phyloP scores from a whole-genome alignment of 2,113 vertebrate species.

The Rhombomys opimus region DNA sequence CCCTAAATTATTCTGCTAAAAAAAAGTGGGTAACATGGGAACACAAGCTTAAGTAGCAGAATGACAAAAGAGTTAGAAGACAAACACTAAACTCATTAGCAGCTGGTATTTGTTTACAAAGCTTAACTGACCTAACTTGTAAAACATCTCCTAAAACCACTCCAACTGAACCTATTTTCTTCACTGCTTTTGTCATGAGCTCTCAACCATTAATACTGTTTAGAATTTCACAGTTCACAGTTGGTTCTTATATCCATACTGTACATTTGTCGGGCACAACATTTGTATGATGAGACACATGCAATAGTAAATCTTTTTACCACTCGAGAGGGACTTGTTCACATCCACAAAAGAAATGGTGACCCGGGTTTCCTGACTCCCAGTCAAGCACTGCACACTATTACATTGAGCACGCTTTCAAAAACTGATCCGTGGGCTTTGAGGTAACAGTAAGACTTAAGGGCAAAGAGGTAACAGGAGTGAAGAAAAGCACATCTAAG shows the following conservation, averaged over 20 bases:
- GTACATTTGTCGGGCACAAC: background rate
- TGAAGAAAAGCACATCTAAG: background rate
- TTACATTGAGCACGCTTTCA: background rate
- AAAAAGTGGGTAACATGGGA: background rate
- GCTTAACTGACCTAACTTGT: background rate
- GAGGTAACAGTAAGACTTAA: background rate
- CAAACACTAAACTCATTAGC: conserved; percentile 48
- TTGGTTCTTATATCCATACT: background rate
- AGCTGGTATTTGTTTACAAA: conserved; percentile 30
- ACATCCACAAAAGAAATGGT: too few relatives aligned
- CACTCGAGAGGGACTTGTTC: background rate
- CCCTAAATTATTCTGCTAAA: conserved; percentile 3
- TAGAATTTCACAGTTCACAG: background rate
- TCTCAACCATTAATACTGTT: background rate
- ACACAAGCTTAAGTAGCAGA: background rate
- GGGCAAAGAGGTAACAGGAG: background rate
- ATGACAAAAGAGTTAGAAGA: background rate
- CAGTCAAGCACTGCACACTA: background rate
- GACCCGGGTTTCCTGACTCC: background rate
- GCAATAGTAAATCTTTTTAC: background rate
- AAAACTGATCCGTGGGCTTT: background rate
- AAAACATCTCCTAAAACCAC: background rate
- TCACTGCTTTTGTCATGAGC: background rate
- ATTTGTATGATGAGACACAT: background rate
- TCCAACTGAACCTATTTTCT: conserved; percentile 19